Base-by-base conservation (phyloP, 2,888 invertebrate species). In the Andricus curvator region DNA sequence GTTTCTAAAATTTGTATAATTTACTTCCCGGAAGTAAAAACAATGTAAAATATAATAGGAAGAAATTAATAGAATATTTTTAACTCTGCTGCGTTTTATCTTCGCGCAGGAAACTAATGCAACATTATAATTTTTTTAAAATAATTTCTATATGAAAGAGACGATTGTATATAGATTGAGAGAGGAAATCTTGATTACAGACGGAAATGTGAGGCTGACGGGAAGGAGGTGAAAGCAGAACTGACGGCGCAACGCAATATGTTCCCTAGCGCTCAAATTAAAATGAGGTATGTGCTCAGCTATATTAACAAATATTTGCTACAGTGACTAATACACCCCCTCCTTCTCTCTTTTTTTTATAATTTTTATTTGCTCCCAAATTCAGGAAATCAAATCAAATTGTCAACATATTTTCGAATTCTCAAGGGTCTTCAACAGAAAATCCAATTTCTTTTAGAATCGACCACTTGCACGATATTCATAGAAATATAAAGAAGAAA, bases 181-280 rank as follows among this genome's bases (percentile, higher is more conserved):
- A 77, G 41, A 33, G 33, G 15, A 56, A 65, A 80, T 84, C 88
- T 86, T 88, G 83, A 87, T 92, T 91, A 29, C 90, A 92, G 92
- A 88, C 92, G 92, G 91, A 92, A 92, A 92, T 92, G 92, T 92
- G 92, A 92, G 88, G 91, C 89, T 86, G 92, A 92, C 85, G 92
- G 90, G 85, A 92, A 92, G 90, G 92, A 92, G 88, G 89, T 89
- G 86, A 92, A 92, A 89, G 88, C 91, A 84, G 92, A 92, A 87
- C 87, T 92, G 88, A 87, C 90, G 89, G 89, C 89, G 83, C 92
- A 92, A 86, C 91, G 92, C 92, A 92, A 90, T 92, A 93, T 93
- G 92, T 92, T 92, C 88, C 92, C 92, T 88, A 92, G 92, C 91
- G 91, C 92, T 88, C 92, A 92, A 91, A 92, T 92, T 89, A 92